Evolutionary conservation across 2,888 invertebrate genomes (phyloP), one percentile per base, ranked within the genome.

Genomic region (Glomeris marginata): DNA sequence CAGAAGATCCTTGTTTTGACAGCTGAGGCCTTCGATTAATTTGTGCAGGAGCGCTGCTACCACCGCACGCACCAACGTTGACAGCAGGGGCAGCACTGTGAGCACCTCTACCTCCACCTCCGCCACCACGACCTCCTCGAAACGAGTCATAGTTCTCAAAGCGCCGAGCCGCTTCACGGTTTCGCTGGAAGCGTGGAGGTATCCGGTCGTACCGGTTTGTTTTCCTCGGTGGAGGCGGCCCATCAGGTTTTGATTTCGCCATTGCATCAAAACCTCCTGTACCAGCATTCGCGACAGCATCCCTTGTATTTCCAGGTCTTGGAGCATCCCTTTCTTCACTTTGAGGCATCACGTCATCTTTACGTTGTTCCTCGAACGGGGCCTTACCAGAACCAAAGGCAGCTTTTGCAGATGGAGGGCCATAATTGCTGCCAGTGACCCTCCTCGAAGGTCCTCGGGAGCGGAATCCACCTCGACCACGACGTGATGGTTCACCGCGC

Each of bases 401-500:
- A 62, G 81, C 81, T 62, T 83, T 83, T 35, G 80, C 78, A 50
- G 81, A 78, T 1, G 83, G 84, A n/a, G 82, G 82, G 1, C 84
- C 83, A 64, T 84, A 84, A 4, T 81, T 80, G 56, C 73, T 74
- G 51, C 78, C 59, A 42, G 61, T 59, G 55, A 60, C 58, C 52
- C 66, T 61, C 43, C 63, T 57, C 47, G 59, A 49, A 48, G 56
- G 58, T 37, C 64, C 64, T 55, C 63, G 59, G 45, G 59, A 59
- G 49, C 50, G 54, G 74, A 72, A 52, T 71, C 74, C 75, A 15
- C 82, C 85, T 53, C 90, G 74, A 4, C 90, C 90, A 51, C 88
- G 78, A 46, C 88, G 73, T 1, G 87, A 87, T 0, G 90, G 90
- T 65, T 88, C 88, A 1, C 90, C 90, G 20, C 86, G 76, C 0